Evolutionary conservation across 1,140 invertebrate species (phyloP).

Genomic region (Homalodisca vitripennis): DNA sequence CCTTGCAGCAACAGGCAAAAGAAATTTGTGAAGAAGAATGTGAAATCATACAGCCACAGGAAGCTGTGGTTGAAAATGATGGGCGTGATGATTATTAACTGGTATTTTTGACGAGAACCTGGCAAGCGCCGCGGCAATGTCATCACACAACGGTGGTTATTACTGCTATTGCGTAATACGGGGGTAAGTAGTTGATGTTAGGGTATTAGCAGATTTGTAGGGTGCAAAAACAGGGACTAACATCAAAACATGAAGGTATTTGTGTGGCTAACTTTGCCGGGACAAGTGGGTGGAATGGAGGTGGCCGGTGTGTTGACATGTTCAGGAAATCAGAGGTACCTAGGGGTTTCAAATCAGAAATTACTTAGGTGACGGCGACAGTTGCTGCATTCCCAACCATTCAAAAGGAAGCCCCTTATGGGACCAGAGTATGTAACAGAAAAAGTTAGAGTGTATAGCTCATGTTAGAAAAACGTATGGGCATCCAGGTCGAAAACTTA

Average conservation of each 20-base stretch:
- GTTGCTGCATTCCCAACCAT: constrained; percentile 8
- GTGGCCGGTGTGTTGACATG: constrained; percentile 19
- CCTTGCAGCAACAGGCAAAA: neutral
- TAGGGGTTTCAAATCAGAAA: constrained; percentile 20
- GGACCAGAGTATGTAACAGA: neutral
- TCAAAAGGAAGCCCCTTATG: neutral
- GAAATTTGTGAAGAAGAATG: neutral
- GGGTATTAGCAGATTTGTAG: neutral
- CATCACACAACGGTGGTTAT: neutral
- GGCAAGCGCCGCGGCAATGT: neutral
- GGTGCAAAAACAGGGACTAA: constrained; percentile 21
- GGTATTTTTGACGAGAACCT: neutral
- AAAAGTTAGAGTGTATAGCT: constrained; percentile 15
- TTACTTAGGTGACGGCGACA: constrained; percentile 33
- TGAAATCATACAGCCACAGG: neutral
- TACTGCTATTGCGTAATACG: neutral
- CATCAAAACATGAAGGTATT: constrained; percentile 12
- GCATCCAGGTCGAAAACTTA: neutral
- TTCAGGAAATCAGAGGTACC: constrained; percentile 1
- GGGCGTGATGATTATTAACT: neutral
- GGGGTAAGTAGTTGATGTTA: neutral
- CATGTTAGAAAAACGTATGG: too few species aligned
- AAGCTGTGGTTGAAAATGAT: neutral
- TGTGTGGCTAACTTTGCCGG: constrained; percentile 29
- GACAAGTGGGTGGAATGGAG: constrained; percentile 30